A percentile compares a stretch with the other conserved stretches of the same genome.
These are phyloP conservation scores for Salvelinus namaycush DNA, from an alignment of 2,113 vertebrate genomes.

Conservation along the genomic window DNA sequence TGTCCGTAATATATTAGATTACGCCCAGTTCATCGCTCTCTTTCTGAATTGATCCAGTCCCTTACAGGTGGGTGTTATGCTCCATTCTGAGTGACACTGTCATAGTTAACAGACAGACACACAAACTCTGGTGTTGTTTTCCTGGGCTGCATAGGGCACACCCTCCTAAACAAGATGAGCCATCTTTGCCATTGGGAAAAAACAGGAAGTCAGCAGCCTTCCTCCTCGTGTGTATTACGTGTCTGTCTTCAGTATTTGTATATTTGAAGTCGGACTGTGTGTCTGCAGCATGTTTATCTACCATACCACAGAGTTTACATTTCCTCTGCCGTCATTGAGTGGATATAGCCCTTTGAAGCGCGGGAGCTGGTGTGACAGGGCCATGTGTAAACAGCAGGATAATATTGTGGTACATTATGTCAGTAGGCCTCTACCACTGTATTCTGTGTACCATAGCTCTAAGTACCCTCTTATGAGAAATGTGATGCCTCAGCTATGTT, in stretches of 20 bases:
- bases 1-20: background rate
- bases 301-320: background rate
- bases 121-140: conserved; percentile 31
- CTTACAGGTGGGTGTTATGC: background rate
- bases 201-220: conserved; percentile 54
- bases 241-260: background rate
- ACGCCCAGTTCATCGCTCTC: background rate
- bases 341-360: background rate
- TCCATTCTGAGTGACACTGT: background rate
- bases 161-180: conserved; percentile 56
- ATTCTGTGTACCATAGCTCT: too few relatives aligned
- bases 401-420: background rate
- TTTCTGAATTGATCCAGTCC: background rate
- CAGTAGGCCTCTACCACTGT: too few relatives aligned
- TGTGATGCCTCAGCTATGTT: background rate
- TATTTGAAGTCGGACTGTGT: background rate
- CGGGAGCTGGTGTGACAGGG: background rate
- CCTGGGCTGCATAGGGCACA: conserved; percentile 26
- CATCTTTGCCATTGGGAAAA: conserved; percentile 42
- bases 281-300: background rate
- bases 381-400: background rate
- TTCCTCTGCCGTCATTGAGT: background rate
- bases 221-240: conserved; percentile 12
- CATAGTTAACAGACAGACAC: background rate
- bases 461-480: background rate